These are phyloP conservation scores for Picus viridis DNA, from an alignment of 2,797 vertebrate genomes.

Conservation along the genomic window DNA sequence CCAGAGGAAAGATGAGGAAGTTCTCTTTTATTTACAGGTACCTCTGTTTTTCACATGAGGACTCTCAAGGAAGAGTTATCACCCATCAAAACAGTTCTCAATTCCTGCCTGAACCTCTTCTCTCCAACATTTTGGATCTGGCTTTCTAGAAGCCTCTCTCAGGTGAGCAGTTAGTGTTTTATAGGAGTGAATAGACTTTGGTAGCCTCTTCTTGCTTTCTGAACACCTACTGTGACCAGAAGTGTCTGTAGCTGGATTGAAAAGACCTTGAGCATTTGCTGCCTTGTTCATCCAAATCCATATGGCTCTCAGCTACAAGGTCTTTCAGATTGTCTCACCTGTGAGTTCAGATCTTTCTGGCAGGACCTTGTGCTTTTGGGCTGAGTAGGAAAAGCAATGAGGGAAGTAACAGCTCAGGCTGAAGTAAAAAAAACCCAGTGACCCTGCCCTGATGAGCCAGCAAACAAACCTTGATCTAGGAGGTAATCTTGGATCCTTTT, in stretches of 20 bases:
- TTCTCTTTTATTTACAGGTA: background rate
- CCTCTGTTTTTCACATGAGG: background rate
- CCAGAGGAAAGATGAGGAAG: background rate
- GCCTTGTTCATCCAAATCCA: background rate
- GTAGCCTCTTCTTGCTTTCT: background rate
- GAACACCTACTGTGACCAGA: background rate
- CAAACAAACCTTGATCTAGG: slow-evolving; percentile 14
- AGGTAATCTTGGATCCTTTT: background rate
- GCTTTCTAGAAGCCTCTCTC: background rate
- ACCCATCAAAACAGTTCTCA: background rate
- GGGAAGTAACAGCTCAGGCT: background rate
- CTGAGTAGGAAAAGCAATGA: background rate
- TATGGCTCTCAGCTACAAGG: background rate
- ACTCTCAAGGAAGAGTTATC: background rate
- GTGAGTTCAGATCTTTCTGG: background rate
- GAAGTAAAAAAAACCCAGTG: background rate
- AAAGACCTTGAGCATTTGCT: background rate
- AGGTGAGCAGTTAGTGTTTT: background rate
- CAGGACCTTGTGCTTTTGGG: background rate
- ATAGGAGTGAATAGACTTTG: background rate
- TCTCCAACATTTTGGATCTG: background rate
- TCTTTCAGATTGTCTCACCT: background rate
- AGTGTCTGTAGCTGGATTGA: background rate
- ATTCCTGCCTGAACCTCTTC: background rate
- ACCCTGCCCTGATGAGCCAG: background rate